phyloP scores from a whole-genome alignment of 2,113 vertebrate genomes.

The Stegostoma tigrinum region DNA sequence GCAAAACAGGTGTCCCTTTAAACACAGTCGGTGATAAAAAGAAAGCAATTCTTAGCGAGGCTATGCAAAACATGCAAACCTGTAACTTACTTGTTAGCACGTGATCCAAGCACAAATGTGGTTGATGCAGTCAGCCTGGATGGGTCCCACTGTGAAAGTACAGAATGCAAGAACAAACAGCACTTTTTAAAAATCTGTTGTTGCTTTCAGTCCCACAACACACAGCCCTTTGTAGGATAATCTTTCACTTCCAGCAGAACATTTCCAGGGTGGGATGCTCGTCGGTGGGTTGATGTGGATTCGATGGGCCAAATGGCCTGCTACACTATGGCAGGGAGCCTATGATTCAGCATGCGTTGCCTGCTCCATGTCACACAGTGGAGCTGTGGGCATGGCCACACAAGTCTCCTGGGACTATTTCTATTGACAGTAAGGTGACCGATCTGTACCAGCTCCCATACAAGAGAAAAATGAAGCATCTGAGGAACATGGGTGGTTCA shows the following conservation, averaged over 20 bases:
- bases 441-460: background rate
- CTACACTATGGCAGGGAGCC: no score
- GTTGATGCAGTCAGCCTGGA: constrained; percentile 76
- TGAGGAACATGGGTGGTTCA: background rate
- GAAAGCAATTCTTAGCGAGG: background rate
- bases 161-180: background rate
- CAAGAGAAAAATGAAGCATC: background rate
- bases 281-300: no score
- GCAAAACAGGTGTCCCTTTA: background rate
- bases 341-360: background rate
- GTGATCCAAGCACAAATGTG: constrained; percentile 89
- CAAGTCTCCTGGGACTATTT: background rate
- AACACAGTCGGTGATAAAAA: background rate
- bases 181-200: background rate
- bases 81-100: constrained; percentile 90
- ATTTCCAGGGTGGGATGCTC: no score
- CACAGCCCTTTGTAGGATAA: background rate
- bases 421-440: background rate
- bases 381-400: no score
- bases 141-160: constrained; percentile 79
- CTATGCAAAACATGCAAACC: background rate
- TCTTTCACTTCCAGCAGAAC: background rate
- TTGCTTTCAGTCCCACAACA: background rate
- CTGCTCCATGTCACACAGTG: background rate
- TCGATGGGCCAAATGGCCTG: no score